Evolutionary conservation across 2,113 vertebrate genomes (phyloP).

Genomic region (Oreochromis niloticus): DNA sequence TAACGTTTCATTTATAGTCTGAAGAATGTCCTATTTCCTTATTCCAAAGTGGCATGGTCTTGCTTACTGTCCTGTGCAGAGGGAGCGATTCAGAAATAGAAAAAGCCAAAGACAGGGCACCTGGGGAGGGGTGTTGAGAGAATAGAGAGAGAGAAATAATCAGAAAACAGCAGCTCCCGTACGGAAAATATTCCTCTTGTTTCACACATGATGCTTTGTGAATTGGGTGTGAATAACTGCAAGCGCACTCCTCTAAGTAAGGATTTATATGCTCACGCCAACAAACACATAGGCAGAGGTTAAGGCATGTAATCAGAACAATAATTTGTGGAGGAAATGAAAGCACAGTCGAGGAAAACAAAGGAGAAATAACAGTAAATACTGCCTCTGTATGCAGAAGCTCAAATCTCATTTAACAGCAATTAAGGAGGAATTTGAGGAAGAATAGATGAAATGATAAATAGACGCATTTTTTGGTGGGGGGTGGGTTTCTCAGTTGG

Average conservation of each 20-base stretch:
- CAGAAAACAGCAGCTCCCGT: not conserved
- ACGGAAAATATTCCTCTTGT: not conserved
- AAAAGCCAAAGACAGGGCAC: not conserved
- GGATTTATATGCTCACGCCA: not conserved
- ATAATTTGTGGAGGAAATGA: not conserved
- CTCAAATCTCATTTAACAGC: conserved; percentile 31
- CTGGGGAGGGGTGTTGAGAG: not conserved
- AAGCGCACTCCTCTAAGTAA: not conserved
- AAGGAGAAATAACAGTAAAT: not conserved
- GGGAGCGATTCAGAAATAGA: not conserved
- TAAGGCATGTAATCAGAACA: conserved; percentile 9
- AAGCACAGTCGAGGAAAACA: not conserved
- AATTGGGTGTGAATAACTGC: conserved; percentile 4
- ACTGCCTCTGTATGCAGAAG: not conserved
- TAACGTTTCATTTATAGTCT: not conserved
- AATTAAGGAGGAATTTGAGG: not conserved
- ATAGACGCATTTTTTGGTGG: not conserved
- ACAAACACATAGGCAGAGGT: not conserved
- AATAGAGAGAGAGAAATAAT: not conserved
- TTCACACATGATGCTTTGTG: not conserved
- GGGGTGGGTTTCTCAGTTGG: not conserved
- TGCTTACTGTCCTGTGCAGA: not conserved
- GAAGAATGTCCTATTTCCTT: not conserved
- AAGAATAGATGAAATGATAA: not conserved
- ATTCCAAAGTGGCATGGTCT: not conserved